Conservation (phyloP, 2,113 vertebrate species). For the Platysteira castanea region DNA sequence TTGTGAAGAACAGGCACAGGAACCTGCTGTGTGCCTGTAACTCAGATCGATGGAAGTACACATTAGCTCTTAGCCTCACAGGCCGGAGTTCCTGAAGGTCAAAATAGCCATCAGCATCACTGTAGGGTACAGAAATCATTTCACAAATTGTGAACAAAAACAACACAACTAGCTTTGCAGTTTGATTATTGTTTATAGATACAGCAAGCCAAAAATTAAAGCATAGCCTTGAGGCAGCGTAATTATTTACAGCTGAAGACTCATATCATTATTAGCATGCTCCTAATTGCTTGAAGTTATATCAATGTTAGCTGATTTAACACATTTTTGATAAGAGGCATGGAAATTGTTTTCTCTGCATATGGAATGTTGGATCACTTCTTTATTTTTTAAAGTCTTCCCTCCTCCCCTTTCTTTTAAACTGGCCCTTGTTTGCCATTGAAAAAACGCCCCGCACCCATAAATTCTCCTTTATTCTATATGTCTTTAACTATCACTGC, state of each 20-base stretch:
- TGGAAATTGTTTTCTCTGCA: constrained; percentile 87
- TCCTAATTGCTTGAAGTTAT: constrained; percentile 99
- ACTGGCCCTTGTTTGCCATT: not conserved
- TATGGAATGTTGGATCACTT: constrained; percentile 75
- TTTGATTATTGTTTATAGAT: constrained; percentile 99
- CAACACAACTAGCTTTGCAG: constrained; percentile 88
- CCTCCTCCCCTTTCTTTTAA: not conserved
- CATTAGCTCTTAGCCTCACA: constrained; percentile 78
- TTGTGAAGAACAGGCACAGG: constrained; percentile 71
- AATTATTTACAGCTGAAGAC: constrained; percentile 99
- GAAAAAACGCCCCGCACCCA: not conserved
- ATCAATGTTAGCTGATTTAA: constrained; percentile 99
- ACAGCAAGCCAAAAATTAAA: constrained; percentile 96
- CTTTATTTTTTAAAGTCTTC: constrained; percentile 58
- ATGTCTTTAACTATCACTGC: not conserved
- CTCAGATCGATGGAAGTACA: constrained; percentile 83
- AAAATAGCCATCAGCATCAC: constrained; percentile 87
- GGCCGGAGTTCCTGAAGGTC: constrained; percentile 87
- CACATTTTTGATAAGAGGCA: constrained; percentile 87
- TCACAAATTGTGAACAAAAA: constrained; percentile 84
- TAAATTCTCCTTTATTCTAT: not conserved
- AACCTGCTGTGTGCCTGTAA: constrained; percentile 75
- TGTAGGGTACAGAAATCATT: constrained; percentile 84
- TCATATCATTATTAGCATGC: constrained; percentile 98
- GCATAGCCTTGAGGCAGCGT: constrained; percentile 93